Conservation (phyloP, 1,140 invertebrate species). For the Homalodisca vitripennis region DNA sequence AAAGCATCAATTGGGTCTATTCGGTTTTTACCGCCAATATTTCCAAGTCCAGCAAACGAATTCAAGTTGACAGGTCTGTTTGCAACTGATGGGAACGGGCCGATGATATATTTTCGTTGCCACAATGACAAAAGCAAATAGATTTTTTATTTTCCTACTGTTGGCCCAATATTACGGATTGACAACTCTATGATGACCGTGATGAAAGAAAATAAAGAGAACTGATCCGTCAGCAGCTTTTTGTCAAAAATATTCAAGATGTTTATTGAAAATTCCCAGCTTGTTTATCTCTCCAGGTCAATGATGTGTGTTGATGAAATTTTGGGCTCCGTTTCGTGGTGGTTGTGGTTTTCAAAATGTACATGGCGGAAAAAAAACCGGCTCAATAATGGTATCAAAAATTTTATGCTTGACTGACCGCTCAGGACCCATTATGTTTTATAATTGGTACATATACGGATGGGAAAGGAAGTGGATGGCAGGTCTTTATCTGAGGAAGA, state of each 20-base stretch:
- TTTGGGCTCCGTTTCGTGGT: constrained; percentile 45
- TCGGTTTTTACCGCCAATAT: constrained; percentile 31
- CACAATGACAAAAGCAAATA: constrained; percentile 37
- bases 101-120: constrained; percentile 38
- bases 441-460: constrained; percentile 33
- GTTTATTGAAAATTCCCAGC: constrained; percentile 42
- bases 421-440: constrained; percentile 26
- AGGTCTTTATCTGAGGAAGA: constrained; percentile 16
- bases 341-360: constrained; percentile 46
- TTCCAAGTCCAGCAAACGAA: constrained; percentile 37
- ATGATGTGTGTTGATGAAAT: constrained; percentile 43
- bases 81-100: constrained; percentile 38
- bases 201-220: constrained; percentile 5
- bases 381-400: constrained; percentile 47
- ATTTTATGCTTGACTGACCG: constrained; percentile 25
- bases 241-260: constrained; percentile 40
- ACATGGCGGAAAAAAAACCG: constrained; percentile 50
- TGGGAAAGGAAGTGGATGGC: constrained; percentile 25
- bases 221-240: constrained; percentile 2
- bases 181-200: not conserved
- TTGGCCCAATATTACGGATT: constrained; percentile 25
- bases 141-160: constrained; percentile 38
- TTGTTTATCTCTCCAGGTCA: constrained; percentile 37
- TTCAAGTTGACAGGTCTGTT: constrained; percentile 34
- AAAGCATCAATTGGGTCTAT: constrained; percentile 36